These are phyloP conservation scores for Ectemnius lituratus DNA, from an alignment of 2,888 invertebrate genomes.

Conservation along the genomic window DNA sequence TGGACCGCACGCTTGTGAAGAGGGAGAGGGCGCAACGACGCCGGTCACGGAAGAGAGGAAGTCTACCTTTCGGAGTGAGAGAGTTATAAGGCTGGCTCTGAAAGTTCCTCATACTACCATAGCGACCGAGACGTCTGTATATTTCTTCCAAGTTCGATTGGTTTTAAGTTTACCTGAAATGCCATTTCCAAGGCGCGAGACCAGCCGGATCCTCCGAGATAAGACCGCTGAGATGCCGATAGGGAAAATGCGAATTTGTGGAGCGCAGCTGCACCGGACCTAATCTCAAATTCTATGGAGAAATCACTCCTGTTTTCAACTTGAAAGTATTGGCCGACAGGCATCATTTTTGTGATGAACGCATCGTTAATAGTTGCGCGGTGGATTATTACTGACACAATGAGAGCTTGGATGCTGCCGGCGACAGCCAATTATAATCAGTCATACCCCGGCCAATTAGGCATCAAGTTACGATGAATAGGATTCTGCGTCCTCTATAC, in stretches of 20 bases:
- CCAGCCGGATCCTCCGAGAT: neutral
- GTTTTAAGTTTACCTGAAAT: slow-evolving; percentile 39
- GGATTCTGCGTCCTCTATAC: no score
- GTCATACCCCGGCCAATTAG: slow-evolving; percentile 57
- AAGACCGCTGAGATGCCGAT: neutral
- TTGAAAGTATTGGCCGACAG: neutral
- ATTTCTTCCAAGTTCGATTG: slow-evolving; percentile 50
- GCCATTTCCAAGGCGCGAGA: slow-evolving; percentile 30
- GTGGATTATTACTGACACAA: slow-evolving; percentile 27
- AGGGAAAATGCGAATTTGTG: no score
- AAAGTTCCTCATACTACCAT: slow-evolving; percentile 27
- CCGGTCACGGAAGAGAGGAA: slow-evolving; percentile 21
- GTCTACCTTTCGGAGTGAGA: slow-evolving; percentile 11
- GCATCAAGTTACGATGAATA: slow-evolving; percentile 33
- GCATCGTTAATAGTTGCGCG: slow-evolving; percentile 16
- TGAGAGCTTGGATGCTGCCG: slow-evolving; percentile 43
- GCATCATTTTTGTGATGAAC: neutral
- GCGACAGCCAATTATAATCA: slow-evolving; percentile 60
- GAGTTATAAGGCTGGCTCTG: slow-evolving; percentile 26
- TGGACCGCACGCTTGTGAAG: slow-evolving; percentile 19
- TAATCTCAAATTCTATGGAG: neutral
- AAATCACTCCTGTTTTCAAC: neutral
- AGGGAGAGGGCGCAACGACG: slow-evolving; percentile 10
- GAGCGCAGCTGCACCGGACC: neutral
- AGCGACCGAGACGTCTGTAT: slow-evolving; percentile 11